Evolutionary conservation across 2,888 invertebrate genomes (phyloP).

Genomic region (Abrostola tripartita): DNA sequence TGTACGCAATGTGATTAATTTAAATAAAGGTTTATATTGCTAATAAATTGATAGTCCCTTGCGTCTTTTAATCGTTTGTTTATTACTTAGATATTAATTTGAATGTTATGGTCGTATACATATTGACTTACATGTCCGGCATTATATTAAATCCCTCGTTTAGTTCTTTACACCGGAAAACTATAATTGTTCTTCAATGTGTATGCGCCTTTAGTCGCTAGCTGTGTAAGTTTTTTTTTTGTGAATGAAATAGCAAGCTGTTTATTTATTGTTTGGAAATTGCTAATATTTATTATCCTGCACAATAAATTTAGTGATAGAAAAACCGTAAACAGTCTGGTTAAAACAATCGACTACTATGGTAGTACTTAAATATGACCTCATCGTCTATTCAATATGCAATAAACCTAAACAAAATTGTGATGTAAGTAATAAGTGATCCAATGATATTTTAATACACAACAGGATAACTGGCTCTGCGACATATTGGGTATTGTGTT

Average conservation of each 20-base stretch:
- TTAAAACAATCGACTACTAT: conserved; percentile 24
- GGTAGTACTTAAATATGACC: conserved; percentile 53
- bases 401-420: conserved; percentile 43
- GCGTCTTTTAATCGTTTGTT: conserved; percentile 52
- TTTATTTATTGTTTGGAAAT: conserved; percentile 48
- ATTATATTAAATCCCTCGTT: conserved; percentile 2
- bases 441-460: conserved; percentile 17
- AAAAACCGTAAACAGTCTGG: conserved; percentile 25
- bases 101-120: conserved; percentile 48
- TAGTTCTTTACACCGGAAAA: conserved; percentile 1
- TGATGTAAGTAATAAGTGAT: conserved; percentile 44
- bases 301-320: conserved; percentile 50
- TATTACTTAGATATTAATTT: conserved; percentile 52
- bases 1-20: conserved; percentile 69
- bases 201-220: conserved; percentile 57
- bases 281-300: conserved; percentile 37
- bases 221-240: conserved; percentile 47
- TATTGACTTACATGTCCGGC: conserved; percentile 37
- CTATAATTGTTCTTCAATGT: conserved; percentile 37
- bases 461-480: too few species aligned
- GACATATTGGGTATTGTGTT: too few species aligned
- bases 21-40: conserved; percentile 62
- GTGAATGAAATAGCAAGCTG: conserved; percentile 35
- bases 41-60: conserved; percentile 60
- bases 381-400: conserved; percentile 22